Percentiles rank a stretch among this genome's conserved stretches.
Conservation (phyloP, 1,140 invertebrate genomes). For the Artemia franciscana region DNA sequence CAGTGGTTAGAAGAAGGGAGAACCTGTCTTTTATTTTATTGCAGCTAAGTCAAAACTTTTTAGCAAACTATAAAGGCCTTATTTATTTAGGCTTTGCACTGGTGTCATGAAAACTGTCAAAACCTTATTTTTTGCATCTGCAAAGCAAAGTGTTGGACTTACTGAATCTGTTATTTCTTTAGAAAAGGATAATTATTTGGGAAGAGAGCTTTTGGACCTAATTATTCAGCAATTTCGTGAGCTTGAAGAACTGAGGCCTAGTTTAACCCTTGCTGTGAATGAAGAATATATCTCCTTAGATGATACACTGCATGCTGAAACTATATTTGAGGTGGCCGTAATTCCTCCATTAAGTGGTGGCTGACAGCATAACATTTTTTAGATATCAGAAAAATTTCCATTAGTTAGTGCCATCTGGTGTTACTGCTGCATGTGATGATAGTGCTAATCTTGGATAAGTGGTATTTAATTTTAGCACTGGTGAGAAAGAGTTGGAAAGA, state of each 20-base stretch:
- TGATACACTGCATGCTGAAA: conserved; percentile 29
- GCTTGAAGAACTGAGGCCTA: conserved; percentile 38
- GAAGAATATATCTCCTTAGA: conserved; percentile 37
- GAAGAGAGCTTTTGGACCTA: conserved; percentile 26
- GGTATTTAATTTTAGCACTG: no score
- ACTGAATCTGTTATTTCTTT: neutral
- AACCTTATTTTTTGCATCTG: neutral
- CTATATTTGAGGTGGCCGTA: conserved; percentile 50
- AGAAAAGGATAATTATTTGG: neutral
- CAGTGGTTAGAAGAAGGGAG: no score
- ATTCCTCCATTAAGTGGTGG: conserved; percentile 73
- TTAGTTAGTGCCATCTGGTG: no score
- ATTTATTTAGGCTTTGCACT: no score
- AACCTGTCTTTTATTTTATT: no score
- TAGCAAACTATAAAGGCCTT: no score
- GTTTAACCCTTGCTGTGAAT: conserved; percentile 52
- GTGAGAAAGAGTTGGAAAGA: no score
- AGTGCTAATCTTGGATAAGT: no score
- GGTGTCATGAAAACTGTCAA: neutral
- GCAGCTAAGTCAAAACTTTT: no score
- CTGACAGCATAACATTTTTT: no score
- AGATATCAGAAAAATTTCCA: no score
- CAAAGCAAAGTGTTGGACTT: neutral
- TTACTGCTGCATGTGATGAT: no score
- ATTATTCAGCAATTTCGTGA: conserved; percentile 32